Percentiles rank a stretch among this genome's conserved stretches.
These are phyloP conservation scores for Phalacrocorax pelagicus DNA, from an alignment of 2,113 vertebrate genomes.

Conservation along the genomic window DNA sequence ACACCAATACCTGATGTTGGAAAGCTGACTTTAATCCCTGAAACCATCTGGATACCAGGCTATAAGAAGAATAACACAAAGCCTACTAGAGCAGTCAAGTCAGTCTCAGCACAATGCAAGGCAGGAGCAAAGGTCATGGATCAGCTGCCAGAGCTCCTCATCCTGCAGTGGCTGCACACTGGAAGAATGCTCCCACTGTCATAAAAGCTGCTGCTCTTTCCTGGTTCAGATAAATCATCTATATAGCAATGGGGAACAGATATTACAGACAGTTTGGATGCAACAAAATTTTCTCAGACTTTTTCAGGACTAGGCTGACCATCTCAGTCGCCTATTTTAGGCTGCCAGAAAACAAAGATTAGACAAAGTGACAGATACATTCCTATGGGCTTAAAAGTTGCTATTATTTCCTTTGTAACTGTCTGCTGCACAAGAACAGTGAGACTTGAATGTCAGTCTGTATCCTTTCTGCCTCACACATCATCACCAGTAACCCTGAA, in stretches of 20 bases:
- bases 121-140: background rate
- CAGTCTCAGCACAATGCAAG: background rate
- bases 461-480: background rate
- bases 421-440: background rate
- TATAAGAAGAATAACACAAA: background rate
- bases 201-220: conserved; percentile 1
- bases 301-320: background rate
- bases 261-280: background rate
- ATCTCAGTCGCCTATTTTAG: background rate
- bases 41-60: background rate
- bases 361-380: background rate
- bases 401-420: conserved; percentile 10
- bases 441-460: conserved; percentile 17
- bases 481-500: conserved; percentile 13
- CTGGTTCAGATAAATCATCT: background rate
- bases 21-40: conserved; percentile 24
- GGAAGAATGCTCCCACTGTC: background rate
- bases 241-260: background rate
- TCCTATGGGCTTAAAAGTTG: background rate
- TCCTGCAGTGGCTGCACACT: background rate
- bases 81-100: background rate
- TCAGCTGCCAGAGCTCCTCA: background rate
- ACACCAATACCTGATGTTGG: background rate
- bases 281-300: background rate
- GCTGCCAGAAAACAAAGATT: background rate